Conservation (phyloP, 1,140 invertebrate species). For the Sitobion miscanthi region DNA sequence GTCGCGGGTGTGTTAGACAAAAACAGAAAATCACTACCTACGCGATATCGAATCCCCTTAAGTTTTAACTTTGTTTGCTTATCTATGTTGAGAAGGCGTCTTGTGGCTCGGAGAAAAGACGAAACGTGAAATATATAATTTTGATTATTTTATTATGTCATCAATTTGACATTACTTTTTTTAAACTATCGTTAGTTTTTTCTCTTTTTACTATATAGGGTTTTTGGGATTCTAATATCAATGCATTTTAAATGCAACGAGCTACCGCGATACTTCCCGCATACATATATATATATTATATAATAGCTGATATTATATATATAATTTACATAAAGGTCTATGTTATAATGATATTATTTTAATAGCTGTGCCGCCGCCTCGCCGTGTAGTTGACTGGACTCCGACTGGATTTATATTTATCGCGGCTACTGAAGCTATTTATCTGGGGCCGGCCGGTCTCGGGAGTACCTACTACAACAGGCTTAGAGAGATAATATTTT, state of each 20-base stretch:
- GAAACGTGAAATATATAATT: not conserved
- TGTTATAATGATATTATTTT: conserved; percentile 4
- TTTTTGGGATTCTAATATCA: not conserved
- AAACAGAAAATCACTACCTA: too few species aligned
- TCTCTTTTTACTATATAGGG: too few species aligned
- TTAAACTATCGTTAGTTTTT: not conserved
- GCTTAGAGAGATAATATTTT: conserved; percentile 6
- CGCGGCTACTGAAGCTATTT: not conserved
- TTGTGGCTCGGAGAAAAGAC: not conserved
- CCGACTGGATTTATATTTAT: conserved; percentile 1
- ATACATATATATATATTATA: not conserved
- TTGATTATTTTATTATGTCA: not conserved
- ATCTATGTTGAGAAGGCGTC: not conserved
- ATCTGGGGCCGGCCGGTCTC: not conserved
- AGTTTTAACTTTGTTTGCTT: too few species aligned
- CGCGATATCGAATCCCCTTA: too few species aligned
- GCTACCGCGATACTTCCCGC: not conserved
- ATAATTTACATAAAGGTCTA: not conserved
- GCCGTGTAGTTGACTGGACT: not conserved
- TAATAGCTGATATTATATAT: too few species aligned
- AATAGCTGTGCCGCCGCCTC: not conserved
- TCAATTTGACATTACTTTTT: not conserved
- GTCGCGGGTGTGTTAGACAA: too few species aligned
- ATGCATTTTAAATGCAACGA: not conserved
- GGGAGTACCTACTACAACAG: not conserved